Base-by-base conservation (phyloP, 2,797 vertebrate species). In the Natrix natrix region DNA sequence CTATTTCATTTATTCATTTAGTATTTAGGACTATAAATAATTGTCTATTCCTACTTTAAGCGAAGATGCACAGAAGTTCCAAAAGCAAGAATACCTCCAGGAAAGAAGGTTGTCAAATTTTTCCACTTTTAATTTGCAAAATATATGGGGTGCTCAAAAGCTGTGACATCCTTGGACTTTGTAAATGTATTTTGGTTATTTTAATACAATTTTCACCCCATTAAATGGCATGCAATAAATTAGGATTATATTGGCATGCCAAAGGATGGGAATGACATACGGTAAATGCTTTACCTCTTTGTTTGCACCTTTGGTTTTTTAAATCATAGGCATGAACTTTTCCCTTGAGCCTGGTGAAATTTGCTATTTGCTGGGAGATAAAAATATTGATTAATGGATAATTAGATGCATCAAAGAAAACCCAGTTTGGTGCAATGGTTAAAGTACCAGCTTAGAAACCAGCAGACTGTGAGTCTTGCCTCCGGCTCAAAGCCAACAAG, bases 321-420 rank as follows among this genome's bases (percentile, higher is more conserved):
- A 20, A 16, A 28, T 78, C 26, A 78, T 55, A 43, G 17, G 57
- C 11, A n/a, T 87, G 3, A 26, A 26, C 12, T 69, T 69, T 1
- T 88, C 89, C 55, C 22, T 91, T 60, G 86, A 88, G 43, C 28
- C 17, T 59, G 32, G 43, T 32, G 11, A 28, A 88, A 54, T 78
- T 55, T 91, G 63, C 86, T 93, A 60, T 78, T 69, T 93, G 63
- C 52, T 66, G 43, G 13, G 17, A 37, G 13, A 87, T 88, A 78
- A 59, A n/a, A 63, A 83, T 56, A 88, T 66, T 91, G 63, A 91
- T 88, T 83, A 88, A 91, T 91, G 86, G 56, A 22, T 16, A 93
- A 61, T 93, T 91, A 55, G 90, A 48, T 55, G 6, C 20, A 88
- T 28, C 16, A 88, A 78, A 48, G 20, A 83, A 83, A 22, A 48